Base-by-base conservation (phyloP, 2,113 vertebrate species). In the Alces alces region DNA sequence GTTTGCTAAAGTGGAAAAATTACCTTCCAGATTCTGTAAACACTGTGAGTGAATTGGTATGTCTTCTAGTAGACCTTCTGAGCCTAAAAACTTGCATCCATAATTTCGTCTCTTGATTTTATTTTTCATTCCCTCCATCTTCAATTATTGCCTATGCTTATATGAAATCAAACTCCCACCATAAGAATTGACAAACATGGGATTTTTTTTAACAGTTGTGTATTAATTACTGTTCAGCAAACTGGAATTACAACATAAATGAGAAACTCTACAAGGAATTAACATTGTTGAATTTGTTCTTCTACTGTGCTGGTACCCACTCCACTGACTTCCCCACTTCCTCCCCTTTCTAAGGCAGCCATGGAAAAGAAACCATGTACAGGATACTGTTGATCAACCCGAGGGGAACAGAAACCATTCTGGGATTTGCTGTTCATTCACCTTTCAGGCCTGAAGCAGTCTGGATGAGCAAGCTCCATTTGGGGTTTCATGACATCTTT, bases 221-320 rank as follows among this genome's bases (percentile, higher is more conserved):
- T 99, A 99, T 99, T 99, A 99, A 99, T 99, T 99, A 99, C 99
- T 99, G 98, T 99, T 99, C 99, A 98, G 99, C 98, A 99, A 99
- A 99, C 99, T 99, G 99, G 99, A 99, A 99, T 98, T 98, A 58
- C 98, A 97, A 98, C 98, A 98, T 97, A 98, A 98, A 98, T 99
- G 98, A 99, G 99, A 99, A 60, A 98, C 96, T 99, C 99, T 99
- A 99, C 99, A 99, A 99, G 99, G 99, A 99, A 99, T 99, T 99
- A 98, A 99, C 99, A 97, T 96, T 98, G 86, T 97, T 98, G 98
- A 98, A 98, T 98, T 99, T 99, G 93, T 98, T 15, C 88, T 79
- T 73, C 50, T 70, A 50, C 39, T 70, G 39, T 92, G 47, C 25
- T 96, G 11, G 9, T 80, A 4, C 79, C 19, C 0, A 4, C 4